Percentiles rank a stretch among this genome's conserved stretches.
These are phyloP conservation scores for Lycocerus yunnanus DNA, from an alignment of 2,888 invertebrate species.

Conservation along the genomic window DNA sequence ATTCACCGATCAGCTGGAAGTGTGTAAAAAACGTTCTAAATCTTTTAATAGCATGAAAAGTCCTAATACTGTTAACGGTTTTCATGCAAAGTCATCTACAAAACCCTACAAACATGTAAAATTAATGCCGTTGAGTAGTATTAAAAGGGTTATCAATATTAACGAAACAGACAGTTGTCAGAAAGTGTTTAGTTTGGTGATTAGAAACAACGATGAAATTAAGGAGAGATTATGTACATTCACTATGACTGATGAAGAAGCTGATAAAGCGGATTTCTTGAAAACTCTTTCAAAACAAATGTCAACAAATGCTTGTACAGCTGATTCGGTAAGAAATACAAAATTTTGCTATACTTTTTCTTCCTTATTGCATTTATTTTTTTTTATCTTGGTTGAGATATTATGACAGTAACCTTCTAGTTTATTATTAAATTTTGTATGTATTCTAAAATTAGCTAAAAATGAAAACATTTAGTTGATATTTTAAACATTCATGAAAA, in stretches of 20 bases:
- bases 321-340: slow-evolving; percentile 82
- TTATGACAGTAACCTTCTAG: too few relatives aligned
- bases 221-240: slow-evolving; percentile 90
- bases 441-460: too few relatives aligned
- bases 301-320: slow-evolving; percentile 90
- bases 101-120: slow-evolving; percentile 92
- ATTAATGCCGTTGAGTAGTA: slow-evolving; percentile 84
- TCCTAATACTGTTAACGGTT: slow-evolving; percentile 63
- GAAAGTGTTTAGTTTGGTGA: slow-evolving; percentile 88
- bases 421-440: too few relatives aligned
- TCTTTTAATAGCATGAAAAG: slow-evolving; percentile 72
- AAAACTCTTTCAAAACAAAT: slow-evolving; percentile 85
- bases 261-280: slow-evolving; percentile 81
- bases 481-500: too few relatives aligned
- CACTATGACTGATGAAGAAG: slow-evolving; percentile 81
- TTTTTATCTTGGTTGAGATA: neutral
- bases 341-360: neutral
- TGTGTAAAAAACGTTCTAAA: slow-evolving; percentile 84
- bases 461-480: too few relatives aligned
- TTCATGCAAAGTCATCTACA: slow-evolving; percentile 62
- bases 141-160: slow-evolving; percentile 90
- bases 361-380: neutral
- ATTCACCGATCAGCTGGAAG: slow-evolving; percentile 94
- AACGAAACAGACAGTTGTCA: slow-evolving; percentile 87
- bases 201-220: slow-evolving; percentile 81